Conservation (phyloP, 2,888 invertebrate genomes). For the Trichacis sp. region DNA sequence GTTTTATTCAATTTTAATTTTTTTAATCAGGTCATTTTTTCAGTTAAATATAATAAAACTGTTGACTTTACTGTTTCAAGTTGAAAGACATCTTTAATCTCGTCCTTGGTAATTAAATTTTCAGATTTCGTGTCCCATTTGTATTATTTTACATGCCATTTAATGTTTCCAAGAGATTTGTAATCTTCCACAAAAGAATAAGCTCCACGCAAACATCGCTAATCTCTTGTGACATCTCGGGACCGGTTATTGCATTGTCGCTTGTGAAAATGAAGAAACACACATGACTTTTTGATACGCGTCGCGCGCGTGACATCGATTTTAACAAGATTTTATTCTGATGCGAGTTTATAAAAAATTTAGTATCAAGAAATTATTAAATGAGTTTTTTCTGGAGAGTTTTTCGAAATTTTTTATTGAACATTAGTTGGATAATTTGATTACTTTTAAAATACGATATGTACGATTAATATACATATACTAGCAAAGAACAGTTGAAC, state of each 20-base stretch:
- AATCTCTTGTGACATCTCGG: constrained; percentile 11
- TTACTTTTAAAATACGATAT: too few relatives aligned
- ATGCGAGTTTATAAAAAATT: too few relatives aligned
- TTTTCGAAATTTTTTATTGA: too few relatives aligned
- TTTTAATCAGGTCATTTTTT: too few relatives aligned
- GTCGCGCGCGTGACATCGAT: neutral
- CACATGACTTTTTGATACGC: constrained; percentile 11
- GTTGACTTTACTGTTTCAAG: too few relatives aligned
- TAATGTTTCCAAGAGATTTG: neutral
- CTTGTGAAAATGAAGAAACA: constrained; percentile 12
- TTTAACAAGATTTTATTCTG: constrained; percentile 1
- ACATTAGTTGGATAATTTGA: too few relatives aligned
- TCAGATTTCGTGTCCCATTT: neutral
- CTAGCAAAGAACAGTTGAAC: too few relatives aligned
- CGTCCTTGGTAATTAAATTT: neutral
- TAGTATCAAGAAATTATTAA: too few relatives aligned
- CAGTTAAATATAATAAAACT: too few relatives aligned
- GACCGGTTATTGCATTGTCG: constrained; percentile 21
- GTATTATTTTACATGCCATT: constrained; percentile 4
- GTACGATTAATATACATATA: too few relatives aligned
- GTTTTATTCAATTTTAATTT: too few relatives aligned
- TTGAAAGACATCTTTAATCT: neutral
- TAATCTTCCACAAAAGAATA: neutral
- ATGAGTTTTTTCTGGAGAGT: too few relatives aligned
- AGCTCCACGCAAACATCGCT: constrained; percentile 6